A percentile compares a stretch with the other conserved stretches of the same genome.
These are phyloP conservation scores for Melinopterus prodromus DNA, from an alignment of 2,888 invertebrate genomes.

Conservation along the genomic window DNA sequence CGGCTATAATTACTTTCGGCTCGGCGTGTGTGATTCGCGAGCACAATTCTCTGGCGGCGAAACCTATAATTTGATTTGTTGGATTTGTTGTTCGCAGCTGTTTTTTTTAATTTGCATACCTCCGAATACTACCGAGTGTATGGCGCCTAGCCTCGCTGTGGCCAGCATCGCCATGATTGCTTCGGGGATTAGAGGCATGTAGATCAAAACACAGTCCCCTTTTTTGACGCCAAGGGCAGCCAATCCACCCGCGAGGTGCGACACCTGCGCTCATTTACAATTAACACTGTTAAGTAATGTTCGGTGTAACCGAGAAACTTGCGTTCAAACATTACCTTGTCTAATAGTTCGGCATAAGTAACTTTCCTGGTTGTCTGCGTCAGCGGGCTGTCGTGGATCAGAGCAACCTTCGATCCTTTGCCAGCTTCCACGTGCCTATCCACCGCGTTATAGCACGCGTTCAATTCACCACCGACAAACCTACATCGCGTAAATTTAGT, in stretches of 20 bases:
- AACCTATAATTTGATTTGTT: slow-evolving; percentile 66
- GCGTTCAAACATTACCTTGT: slow-evolving; percentile 67
- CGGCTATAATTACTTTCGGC: slow-evolving; percentile 88
- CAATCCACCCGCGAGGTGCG: slow-evolving; percentile 81
- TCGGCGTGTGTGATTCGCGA: slow-evolving; percentile 87
- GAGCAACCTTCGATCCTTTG: slow-evolving; percentile 78
- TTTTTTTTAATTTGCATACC: slow-evolving; percentile 62
- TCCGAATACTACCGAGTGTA: slow-evolving; percentile 96
- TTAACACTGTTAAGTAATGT: slow-evolving; percentile 23
- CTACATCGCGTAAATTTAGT: slow-evolving; percentile 57
- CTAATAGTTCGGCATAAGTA: slow-evolving; percentile 81
- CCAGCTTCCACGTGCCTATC: slow-evolving; percentile 89
- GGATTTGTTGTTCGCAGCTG: neutral
- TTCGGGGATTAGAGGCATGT: slow-evolving; percentile 95
- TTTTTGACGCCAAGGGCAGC: slow-evolving; percentile 78
- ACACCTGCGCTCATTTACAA: slow-evolving; percentile 64
- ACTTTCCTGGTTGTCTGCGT: slow-evolving; percentile 79
- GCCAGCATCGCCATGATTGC: slow-evolving; percentile 90
- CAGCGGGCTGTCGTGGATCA: slow-evolving; percentile 91
- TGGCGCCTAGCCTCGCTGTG: slow-evolving; percentile 84
- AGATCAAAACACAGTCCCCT: slow-evolving; percentile 89
- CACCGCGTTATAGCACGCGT: slow-evolving; percentile 92
- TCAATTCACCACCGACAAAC: slow-evolving; percentile 91
- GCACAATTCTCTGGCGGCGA: slow-evolving; percentile 88
- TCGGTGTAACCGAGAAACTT: slow-evolving; percentile 17